Conservation (phyloP, 2,113 vertebrate genomes). For the Merops nubicus region DNA sequence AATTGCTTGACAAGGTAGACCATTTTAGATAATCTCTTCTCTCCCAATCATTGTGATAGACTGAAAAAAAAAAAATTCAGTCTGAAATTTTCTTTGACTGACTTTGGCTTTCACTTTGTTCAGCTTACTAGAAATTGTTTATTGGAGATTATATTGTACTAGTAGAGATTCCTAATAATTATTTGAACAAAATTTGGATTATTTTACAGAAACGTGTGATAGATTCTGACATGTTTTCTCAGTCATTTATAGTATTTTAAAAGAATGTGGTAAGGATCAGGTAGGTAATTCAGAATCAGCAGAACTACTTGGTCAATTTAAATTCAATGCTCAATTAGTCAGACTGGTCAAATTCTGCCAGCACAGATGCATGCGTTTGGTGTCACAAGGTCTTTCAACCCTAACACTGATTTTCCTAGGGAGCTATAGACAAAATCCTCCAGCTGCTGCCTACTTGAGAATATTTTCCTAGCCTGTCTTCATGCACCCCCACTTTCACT, state of each 20-base stretch:
- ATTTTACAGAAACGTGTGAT: background rate
- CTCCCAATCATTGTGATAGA: background rate
- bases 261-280: background rate
- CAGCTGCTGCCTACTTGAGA: background rate
- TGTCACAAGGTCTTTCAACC: background rate
- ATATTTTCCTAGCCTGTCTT: background rate
- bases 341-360: background rate
- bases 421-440: background rate
- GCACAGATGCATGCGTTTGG: background rate
- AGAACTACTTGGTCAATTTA: background rate
- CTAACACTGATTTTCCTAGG: background rate
- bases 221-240: background rate
- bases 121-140: background rate
- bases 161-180: background rate
- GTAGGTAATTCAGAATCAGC: background rate
- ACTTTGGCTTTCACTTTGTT: background rate
- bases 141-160: background rate
- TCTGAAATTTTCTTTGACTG: background rate
- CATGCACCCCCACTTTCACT: accelerated
- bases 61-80: background rate
- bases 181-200: background rate
- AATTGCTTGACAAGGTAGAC: background rate
- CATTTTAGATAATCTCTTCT: background rate
- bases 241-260: background rate
- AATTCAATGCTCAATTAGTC: background rate